These are phyloP conservation scores for Apostichopus parvimensis DNA, from an alignment of 35 echinoderm and acorn worm genomes.

Conservation along the genomic window DNA sequence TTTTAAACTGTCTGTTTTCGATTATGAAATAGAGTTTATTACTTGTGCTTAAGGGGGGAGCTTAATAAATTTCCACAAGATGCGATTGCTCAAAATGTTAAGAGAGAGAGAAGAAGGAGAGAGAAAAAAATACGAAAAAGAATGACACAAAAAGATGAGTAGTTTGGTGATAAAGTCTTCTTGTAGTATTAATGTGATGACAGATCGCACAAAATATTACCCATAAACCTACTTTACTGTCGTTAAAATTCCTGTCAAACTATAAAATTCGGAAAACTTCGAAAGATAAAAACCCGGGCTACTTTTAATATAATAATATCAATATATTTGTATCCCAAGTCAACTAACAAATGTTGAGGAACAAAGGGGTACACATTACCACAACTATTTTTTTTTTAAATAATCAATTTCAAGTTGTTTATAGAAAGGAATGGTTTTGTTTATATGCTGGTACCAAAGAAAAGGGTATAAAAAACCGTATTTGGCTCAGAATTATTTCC, in stretches of 20 bases:
- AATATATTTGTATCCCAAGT: too few relatives aligned
- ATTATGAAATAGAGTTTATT: constrained; percentile 40
- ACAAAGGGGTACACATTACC: too few relatives aligned
- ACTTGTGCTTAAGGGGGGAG: constrained; percentile 24
- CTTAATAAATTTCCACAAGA: constrained; percentile 16
- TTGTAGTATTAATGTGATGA: constrained; percentile 18
- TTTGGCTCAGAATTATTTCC: too few relatives aligned
- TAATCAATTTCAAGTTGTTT: too few relatives aligned
- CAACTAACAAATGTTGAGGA: too few relatives aligned
- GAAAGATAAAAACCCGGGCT: too few relatives aligned
- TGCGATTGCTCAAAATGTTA: constrained; percentile 35
- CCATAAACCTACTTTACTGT: background rate
- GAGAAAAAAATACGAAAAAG: too few relatives aligned
- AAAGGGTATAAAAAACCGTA: too few relatives aligned
- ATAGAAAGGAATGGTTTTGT: too few relatives aligned
- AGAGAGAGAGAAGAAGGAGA: background rate
- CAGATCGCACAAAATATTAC: background rate
- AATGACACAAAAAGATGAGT: background rate
- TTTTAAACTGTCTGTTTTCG: constrained; percentile 34
- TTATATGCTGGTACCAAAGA: too few relatives aligned
- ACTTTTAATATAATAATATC: too few relatives aligned
- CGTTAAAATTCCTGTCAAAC: constrained; percentile 21
- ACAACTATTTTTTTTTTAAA: too few relatives aligned
- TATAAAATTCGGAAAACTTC: background rate
- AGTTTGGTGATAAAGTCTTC: constrained; percentile 18